phyloP scores from a whole-genome alignment of 2,113 vertebrate genomes.

The Bufo bufo region DNA sequence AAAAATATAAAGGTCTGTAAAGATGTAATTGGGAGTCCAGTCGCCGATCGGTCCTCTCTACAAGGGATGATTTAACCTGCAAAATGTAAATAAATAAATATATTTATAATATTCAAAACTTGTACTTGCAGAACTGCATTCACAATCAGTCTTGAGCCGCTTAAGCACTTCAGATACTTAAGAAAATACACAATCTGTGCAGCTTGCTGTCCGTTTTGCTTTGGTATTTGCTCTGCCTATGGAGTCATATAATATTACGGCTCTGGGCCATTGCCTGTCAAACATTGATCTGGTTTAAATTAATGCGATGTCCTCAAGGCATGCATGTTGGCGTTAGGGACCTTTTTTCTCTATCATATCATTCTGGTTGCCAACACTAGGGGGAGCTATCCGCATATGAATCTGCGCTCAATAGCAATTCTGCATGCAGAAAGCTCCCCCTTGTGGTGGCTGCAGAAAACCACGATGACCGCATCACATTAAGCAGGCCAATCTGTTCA shows the following conservation, averaged over 20 bases:
- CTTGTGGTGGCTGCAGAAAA: background rate
- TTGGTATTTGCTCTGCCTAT: background rate
- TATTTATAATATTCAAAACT: background rate
- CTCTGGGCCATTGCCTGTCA: too few relatives aligned
- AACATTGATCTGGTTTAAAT: too few relatives aligned
- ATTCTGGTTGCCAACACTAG: too few relatives aligned
- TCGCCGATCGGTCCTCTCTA: background rate
- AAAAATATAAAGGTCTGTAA: background rate
- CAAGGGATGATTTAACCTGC: background rate
- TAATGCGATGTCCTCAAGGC: too few relatives aligned
- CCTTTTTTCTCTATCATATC: too few relatives aligned
- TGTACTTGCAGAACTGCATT: background rate
- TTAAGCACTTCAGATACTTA: too few relatives aligned
- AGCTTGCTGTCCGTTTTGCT: too few relatives aligned
- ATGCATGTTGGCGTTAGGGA: too few relatives aligned
- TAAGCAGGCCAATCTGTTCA: background rate
- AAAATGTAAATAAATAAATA: background rate
- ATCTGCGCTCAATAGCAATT: too few relatives aligned
- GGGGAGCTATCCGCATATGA: too few relatives aligned
- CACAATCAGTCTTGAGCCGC: too few relatives aligned
- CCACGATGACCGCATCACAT: background rate
- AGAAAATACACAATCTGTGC: too few relatives aligned
- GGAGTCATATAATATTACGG: background rate
- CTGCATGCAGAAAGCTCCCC: background rate
- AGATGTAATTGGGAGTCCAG: background rate